Conservation (phyloP, 1,140 invertebrate species). For the Anoplophora glabripennis region DNA sequence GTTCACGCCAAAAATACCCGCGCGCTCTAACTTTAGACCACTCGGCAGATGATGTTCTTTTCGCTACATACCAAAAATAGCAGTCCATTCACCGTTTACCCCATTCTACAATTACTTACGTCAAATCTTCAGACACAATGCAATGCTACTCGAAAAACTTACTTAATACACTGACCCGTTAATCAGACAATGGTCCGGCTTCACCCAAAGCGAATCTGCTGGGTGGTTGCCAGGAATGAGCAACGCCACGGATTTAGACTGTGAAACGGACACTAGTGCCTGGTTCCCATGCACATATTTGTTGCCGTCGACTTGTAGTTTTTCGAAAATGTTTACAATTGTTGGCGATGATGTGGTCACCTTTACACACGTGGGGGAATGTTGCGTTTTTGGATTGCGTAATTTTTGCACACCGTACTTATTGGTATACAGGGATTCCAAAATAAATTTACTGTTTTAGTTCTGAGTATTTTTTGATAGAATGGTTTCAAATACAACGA, state of each 20-base stretch:
- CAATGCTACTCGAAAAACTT: neutral
- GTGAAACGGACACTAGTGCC: constrained; percentile 1
- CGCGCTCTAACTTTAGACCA: too few species aligned
- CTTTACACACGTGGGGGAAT: too few species aligned
- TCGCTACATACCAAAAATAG: neutral
- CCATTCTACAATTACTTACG: neutral
- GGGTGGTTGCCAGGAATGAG: constrained; percentile 1
- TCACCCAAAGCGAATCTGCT: constrained; percentile 12
- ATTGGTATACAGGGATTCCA: too few species aligned
- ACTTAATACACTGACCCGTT: neutral
- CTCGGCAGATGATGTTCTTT: neutral
- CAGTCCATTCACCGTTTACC: neutral
- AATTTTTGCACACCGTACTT: too few species aligned
- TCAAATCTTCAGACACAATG: neutral
- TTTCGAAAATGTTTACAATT: too few species aligned
- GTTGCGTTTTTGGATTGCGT: too few species aligned
- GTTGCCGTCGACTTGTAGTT: neutral
- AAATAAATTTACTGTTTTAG: too few species aligned
- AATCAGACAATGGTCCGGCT: constrained; percentile 6
- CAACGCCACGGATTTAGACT: constrained; percentile 9
- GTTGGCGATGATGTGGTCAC: too few species aligned
- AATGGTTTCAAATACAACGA: too few species aligned
- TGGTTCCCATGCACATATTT: constrained; percentile 12
- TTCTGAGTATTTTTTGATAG: too few species aligned
- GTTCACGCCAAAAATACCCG: too few species aligned